Conservation (phyloP, 2,888 invertebrate species). For the Octodonta nipae region DNA sequence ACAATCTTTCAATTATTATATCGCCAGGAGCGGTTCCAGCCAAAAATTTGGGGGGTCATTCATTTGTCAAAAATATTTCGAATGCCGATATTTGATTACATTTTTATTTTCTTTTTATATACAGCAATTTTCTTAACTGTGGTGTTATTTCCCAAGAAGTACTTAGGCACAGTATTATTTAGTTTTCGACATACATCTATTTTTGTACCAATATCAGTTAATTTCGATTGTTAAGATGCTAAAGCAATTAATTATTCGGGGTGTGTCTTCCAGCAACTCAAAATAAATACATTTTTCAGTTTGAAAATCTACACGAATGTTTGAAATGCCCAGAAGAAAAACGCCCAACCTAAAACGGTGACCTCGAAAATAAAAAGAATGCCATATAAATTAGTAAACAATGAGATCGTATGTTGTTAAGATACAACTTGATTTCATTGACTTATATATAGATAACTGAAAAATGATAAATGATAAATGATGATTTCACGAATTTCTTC, state of each 20-base stretch:
- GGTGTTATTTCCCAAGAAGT: too few relatives aligned
- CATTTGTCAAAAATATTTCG: too few relatives aligned
- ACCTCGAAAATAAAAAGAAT: conserved; percentile 11
- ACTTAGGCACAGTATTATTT: too few relatives aligned
- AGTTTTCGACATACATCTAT: too few relatives aligned
- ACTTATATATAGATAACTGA: conserved; percentile 8
- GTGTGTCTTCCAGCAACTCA: not conserved
- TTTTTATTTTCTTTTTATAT: too few relatives aligned
- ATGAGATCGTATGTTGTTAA: conserved; percentile 9
- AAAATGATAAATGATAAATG: conserved; percentile 11
- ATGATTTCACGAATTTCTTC: conserved; percentile 7
- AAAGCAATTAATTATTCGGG: not conserved
- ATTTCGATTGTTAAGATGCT: too few relatives aligned
- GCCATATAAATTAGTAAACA: conserved; percentile 11
- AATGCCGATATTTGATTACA: too few relatives aligned
- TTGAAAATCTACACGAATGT: conserved; percentile 10
- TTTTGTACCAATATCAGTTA: too few relatives aligned
- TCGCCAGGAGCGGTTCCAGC: too few relatives aligned
- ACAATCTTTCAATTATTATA: too few relatives aligned
- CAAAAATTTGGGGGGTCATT: too few relatives aligned
- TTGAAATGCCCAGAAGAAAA: conserved; percentile 11
- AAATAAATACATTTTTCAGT: conserved; percentile 9
- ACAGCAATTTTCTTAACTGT: too few relatives aligned
- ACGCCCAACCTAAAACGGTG: conserved; percentile 6
- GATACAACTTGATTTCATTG: conserved; percentile 9